These are phyloP conservation scores for Rhaphigaster nebulosa DNA, from an alignment of 2,888 invertebrate genomes.

Conservation along the genomic window DNA sequence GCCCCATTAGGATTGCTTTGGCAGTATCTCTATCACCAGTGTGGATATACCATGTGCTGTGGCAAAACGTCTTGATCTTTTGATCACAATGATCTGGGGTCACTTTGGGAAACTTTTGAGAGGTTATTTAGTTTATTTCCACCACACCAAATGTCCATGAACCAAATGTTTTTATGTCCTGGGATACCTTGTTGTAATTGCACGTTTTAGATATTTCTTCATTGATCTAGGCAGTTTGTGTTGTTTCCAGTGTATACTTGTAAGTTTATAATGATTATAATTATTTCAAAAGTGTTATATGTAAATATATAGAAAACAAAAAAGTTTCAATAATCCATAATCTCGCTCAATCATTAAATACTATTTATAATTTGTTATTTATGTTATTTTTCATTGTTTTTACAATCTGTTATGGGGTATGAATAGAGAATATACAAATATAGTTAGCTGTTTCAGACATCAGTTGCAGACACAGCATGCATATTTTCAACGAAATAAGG, in stretches of 20 bases:
- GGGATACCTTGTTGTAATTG: too few relatives aligned
- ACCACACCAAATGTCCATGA: too few relatives aligned
- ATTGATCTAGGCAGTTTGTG: too few relatives aligned
- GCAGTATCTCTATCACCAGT: not conserved
- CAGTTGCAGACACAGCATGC: slow-evolving; percentile 51
- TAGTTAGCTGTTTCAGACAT: slow-evolving; percentile 57
- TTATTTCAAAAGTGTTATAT: not conserved
- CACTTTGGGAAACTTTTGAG: too few relatives aligned
- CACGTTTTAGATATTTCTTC: too few relatives aligned
- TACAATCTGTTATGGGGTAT: slow-evolving; percentile 19
- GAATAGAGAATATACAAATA: slow-evolving; percentile 33
- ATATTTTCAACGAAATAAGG: slow-evolving; percentile 31
- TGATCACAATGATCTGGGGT: not conserved
- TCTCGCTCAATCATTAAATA: slow-evolving; percentile 32
- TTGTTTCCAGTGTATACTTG: too few relatives aligned
- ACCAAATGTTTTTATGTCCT: too few relatives aligned
- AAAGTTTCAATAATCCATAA: not conserved
- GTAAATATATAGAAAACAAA: not conserved
- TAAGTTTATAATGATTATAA: not conserved
- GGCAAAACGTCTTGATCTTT: not conserved
- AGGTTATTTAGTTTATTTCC: too few relatives aligned
- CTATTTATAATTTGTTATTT: slow-evolving; percentile 26
- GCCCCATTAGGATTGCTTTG: too few relatives aligned
- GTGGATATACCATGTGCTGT: not conserved
- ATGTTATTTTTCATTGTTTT: slow-evolving; percentile 34